phyloP scores from a whole-genome alignment of 2,888 invertebrate species.

The Calameuta filiformis region DNA sequence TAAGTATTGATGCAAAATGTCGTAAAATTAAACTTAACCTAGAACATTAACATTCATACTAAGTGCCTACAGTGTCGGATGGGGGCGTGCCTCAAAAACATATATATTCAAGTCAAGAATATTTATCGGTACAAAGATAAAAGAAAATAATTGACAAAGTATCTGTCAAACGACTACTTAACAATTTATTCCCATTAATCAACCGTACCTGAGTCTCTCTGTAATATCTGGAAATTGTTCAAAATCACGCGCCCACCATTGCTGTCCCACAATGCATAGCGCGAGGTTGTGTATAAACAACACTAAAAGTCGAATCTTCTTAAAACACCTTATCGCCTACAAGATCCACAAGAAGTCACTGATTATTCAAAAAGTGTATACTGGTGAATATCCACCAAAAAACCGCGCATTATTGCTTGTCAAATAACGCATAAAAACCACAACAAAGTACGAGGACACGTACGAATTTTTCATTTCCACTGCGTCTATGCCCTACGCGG shows the following conservation, averaged over 20 bases:
- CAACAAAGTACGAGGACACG: neutral
- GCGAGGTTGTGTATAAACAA: conserved; percentile 58
- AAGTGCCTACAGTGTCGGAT: conserved; percentile 45
- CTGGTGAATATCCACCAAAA: neutral
- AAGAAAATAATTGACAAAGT: neutral
- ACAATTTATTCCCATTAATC: neutral
- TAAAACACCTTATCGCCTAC: neutral
- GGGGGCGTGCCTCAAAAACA: conserved; percentile 46
- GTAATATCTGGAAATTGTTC: conserved; percentile 63
- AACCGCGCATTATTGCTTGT: neutral
- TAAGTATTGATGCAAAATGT: conserved; percentile 3
- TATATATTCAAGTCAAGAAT: neutral
- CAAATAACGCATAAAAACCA: neutral
- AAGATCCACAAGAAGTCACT: neutral
- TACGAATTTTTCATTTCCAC: neutral
- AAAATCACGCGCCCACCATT: conserved; percentile 70
- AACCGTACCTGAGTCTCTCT: conserved; percentile 34
- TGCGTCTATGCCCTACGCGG: conserved; percentile 37
- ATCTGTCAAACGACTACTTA: neutral
- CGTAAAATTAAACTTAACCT: conserved; percentile 52
- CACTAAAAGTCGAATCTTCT: conserved; percentile 39
- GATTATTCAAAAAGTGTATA: neutral
- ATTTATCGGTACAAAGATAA: neutral
- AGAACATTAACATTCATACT: conserved; percentile 52
- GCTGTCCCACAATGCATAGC: conserved; percentile 62